These are phyloP conservation scores for Girardinichthys multiradiatus DNA, from an alignment of 2,113 vertebrate species.

Conservation along the genomic window DNA sequence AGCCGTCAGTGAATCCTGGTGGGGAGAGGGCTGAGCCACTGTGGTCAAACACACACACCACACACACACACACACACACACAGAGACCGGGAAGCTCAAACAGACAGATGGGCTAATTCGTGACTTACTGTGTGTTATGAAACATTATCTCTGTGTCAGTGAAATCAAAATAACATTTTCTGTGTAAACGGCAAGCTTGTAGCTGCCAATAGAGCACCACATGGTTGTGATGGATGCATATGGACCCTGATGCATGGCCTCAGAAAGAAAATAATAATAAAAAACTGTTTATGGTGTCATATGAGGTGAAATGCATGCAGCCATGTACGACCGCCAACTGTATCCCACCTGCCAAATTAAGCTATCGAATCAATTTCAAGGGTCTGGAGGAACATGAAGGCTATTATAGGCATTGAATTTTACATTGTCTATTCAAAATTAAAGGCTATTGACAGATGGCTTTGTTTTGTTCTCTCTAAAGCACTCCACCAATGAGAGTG, in stretches of 20 bases:
- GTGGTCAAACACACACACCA: conserved; percentile 58
- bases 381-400: conserved; percentile 65
- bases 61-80: conserved; percentile 44
- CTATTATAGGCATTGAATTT: conserved; percentile 58
- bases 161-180: conserved; percentile 77
- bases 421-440: conserved; percentile 68
- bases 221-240: conserved; percentile 57
- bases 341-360: conserved; percentile 65
- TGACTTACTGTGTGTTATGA: conserved; percentile 78
- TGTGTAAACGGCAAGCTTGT: conserved; percentile 56
- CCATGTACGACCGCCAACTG: conserved; percentile 49
- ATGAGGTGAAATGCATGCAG: conserved; percentile 37
- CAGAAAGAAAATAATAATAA: not conserved
- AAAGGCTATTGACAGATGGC: conserved; percentile 69
- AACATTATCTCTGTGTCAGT: conserved; percentile 78
- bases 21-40: conserved; percentile 54
- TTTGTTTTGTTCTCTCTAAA: conserved; percentile 63
- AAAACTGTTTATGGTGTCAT: conserved; percentile 59
- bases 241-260: conserved; percentile 41
- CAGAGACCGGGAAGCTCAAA: conserved; percentile 58
- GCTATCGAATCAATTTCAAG: conserved; percentile 72
- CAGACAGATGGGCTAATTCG: conserved; percentile 78
- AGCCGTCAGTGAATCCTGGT: conserved; percentile 67
- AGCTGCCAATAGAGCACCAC: conserved; percentile 57
- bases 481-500: conserved; percentile 42